phyloP scores from a whole-genome alignment of 2,888 invertebrate genomes.

The Pandemis heparana region DNA sequence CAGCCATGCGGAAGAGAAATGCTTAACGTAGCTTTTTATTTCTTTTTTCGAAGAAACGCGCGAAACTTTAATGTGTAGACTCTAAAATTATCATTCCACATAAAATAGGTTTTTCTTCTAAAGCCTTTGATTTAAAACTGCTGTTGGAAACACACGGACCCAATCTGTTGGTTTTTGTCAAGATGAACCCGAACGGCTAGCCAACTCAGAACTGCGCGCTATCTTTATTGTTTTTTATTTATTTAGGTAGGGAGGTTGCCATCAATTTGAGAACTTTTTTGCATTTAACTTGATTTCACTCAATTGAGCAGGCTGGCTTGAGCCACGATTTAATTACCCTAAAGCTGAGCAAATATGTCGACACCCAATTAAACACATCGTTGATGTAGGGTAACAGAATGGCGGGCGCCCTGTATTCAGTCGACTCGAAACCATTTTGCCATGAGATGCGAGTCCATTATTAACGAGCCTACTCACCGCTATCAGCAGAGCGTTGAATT shows the following conservation, averaged over 20 bases:
- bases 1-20: background rate
- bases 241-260: no score
- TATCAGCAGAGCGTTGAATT: background rate
- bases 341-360: slow-evolving; percentile 32
- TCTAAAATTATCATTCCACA: no score
- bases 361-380: slow-evolving; percentile 51
- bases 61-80: no score
- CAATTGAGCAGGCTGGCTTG: background rate
- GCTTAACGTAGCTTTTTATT: background rate
- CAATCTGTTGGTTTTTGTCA: no score
- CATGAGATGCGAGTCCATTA: slow-evolving; percentile 77
- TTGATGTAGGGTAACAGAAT: slow-evolving; percentile 71
- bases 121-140: no score
- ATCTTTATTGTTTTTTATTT: no score
- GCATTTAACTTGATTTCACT: background rate
- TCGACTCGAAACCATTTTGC: slow-evolving; percentile 80
- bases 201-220: no score
- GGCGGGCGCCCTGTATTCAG: slow-evolving; percentile 64
- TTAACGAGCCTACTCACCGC: slow-evolving; percentile 59
- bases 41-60: no score
- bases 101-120: no score
- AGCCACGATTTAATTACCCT: slow-evolving; percentile 40
- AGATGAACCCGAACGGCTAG: no score
- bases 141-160: no score
- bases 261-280: background rate